These are phyloP conservation scores for Guaruba guarouba DNA, from an alignment of 2,113 vertebrate genomes.

Conservation along the genomic window DNA sequence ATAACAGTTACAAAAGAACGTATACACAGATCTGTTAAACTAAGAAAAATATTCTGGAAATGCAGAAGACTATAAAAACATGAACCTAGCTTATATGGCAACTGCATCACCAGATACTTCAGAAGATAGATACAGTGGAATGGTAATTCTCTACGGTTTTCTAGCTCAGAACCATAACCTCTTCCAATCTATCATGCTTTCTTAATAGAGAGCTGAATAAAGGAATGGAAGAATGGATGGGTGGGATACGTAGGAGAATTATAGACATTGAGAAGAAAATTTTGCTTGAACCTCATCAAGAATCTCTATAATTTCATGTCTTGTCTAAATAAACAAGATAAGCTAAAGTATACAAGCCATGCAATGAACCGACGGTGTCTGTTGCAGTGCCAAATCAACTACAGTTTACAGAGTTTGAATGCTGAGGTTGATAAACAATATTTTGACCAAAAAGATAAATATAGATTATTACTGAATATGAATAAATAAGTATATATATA, in stretches of 20 bases:
- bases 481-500: background rate
- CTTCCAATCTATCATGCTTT: background rate
- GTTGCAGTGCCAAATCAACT: background rate
- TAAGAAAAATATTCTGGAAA: background rate
- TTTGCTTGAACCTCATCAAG: background rate
- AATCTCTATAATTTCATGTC: background rate
- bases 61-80: background rate
- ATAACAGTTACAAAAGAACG: background rate
- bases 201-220: background rate
- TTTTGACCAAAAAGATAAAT: background rate
- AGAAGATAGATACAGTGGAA: background rate
- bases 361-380: accelerated
- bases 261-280: background rate
- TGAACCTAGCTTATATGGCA: accelerated
- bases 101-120: background rate
- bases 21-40: background rate
- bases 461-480: background rate
- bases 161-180: background rate
- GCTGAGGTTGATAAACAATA: background rate
- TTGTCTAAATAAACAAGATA: background rate
- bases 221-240: background rate
- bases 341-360: background rate
- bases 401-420: background rate
- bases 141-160: background rate
- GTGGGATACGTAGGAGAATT: background rate